Evolutionary conservation across 2,113 vertebrate genomes (phyloP), one percentile per base, ranked within the genome.

Genomic region (Odontophorus gujanensis): DNA sequence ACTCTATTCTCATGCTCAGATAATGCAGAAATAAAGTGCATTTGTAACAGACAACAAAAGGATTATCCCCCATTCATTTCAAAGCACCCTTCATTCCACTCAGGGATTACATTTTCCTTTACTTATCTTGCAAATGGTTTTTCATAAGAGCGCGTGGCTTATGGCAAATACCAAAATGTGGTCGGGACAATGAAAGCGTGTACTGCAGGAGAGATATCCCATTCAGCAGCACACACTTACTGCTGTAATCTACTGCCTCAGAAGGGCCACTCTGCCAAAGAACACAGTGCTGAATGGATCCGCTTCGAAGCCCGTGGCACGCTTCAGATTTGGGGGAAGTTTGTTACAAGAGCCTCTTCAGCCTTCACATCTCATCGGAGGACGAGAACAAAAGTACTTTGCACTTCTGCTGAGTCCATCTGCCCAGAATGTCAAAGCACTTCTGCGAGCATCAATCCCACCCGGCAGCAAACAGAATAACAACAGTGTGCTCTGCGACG

Each of bases 1-100:
- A 89, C 94, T 87, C 94, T 93, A 91, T 95, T 97, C 97, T 97
- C 94, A 89, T 89, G 92, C 93, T 89, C 96, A 97, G 97, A 98
- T 98, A 97, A 98, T 92, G 93, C 89, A 96, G 97, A 97, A 98
- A 97, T 97, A 97, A 97, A 98, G 97, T 98, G 95, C 95, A 93
- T 97, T 98, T 98, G 96, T 97, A 97, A 97, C 90, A 95, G 96
- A 97, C 97, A 97, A 98, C 97, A 97, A 97, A 98, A 97, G 98
- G 98, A 98, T 98, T 98, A 98, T 98, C 97, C 97, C 63, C 97
- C 98, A 90, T 97, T 98, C 98, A 97, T 98, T 98, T 98, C 97
- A 98, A 98, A 98, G 97, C 94, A 95, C 94, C 94, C 96, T 98
- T 98, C 98, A 96, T 97, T 97, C 97, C 95, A 97, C 97, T 96